Conservation (phyloP, 2,113 vertebrate genomes). For the Oncorhynchus nerka region DNA sequence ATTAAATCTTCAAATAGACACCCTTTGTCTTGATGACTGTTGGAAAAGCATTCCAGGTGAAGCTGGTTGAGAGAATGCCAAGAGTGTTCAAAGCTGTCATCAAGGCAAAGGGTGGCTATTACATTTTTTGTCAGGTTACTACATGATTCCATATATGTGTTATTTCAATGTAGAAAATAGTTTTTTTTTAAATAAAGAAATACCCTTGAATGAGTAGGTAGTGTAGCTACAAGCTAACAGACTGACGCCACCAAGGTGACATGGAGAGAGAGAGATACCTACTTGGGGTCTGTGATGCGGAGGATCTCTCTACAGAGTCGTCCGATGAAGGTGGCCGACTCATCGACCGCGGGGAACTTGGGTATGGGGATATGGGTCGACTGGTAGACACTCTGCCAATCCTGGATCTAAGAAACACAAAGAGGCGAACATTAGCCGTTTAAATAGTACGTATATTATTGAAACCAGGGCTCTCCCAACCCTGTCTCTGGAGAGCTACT, state of each 20-base stretch:
- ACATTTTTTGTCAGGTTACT: no score
- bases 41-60: no score
- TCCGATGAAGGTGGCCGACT: constrained; percentile 95
- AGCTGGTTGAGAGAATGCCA: no score
- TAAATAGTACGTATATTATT: background rate
- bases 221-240: background rate
- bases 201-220: no score
- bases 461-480: background rate
- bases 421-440: background rate
- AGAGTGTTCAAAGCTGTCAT: no score
- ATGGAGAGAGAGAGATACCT: constrained; percentile 40
- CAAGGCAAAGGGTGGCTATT: no score
- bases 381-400: constrained; percentile 98
- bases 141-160: no score
- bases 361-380: constrained; percentile 98
- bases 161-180: no score
- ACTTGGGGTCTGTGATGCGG: constrained; percentile 97
- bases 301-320: constrained; percentile 96
- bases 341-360: constrained; percentile 89
- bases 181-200: no score
- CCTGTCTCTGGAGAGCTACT: no score
- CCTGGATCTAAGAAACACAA: constrained; percentile 84
- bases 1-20: no score
- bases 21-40: no score
- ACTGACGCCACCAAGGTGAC: background rate